Conservation (phyloP, 92 coral and sea anemone species). For the Scolanthus callimorphus region DNA sequence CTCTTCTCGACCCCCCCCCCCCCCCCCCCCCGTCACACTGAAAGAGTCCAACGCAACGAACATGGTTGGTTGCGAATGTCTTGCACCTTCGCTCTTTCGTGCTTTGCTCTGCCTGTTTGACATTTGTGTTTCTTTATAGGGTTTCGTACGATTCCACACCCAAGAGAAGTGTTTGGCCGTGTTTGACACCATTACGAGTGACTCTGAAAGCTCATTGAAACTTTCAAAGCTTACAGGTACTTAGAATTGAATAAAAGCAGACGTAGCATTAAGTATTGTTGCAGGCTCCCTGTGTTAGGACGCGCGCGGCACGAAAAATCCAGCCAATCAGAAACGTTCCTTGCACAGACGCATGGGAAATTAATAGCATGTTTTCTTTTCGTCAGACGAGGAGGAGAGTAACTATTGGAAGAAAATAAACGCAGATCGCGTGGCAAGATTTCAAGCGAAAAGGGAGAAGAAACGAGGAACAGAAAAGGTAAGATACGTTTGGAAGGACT, state of each 20-base stretch:
- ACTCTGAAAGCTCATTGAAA: constrained; percentile 18
- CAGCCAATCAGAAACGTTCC: too few species aligned
- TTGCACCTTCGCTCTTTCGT: too few species aligned
- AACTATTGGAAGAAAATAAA: constrained; percentile 91
- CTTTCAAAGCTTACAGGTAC: constrained; percentile 44
- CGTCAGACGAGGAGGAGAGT: constrained; percentile 65
- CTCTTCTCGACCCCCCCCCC: too few species aligned
- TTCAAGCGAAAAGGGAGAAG: constrained; percentile 73
- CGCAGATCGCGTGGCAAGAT: constrained; percentile 75
- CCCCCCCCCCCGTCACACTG: too few species aligned
- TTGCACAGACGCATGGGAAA: too few species aligned
- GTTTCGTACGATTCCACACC: constrained; percentile 85
- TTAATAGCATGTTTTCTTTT: too few species aligned
- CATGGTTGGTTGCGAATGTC: too few species aligned
- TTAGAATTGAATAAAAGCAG: too few species aligned
- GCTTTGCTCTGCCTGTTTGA: not conserved
- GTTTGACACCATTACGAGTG: constrained; percentile 35
- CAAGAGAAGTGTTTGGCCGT: constrained; percentile 67
- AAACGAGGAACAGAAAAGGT: constrained; percentile 94
- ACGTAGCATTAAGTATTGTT: too few species aligned
- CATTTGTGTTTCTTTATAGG: constrained; percentile 40
- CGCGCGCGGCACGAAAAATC: too few species aligned
- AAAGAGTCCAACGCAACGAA: too few species aligned
- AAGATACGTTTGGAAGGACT: not conserved
- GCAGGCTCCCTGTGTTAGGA: too few species aligned